These are phyloP conservation scores for Beaufortia kweichowensis DNA, from an alignment of 2,113 vertebrate species.

Conservation along the genomic window DNA sequence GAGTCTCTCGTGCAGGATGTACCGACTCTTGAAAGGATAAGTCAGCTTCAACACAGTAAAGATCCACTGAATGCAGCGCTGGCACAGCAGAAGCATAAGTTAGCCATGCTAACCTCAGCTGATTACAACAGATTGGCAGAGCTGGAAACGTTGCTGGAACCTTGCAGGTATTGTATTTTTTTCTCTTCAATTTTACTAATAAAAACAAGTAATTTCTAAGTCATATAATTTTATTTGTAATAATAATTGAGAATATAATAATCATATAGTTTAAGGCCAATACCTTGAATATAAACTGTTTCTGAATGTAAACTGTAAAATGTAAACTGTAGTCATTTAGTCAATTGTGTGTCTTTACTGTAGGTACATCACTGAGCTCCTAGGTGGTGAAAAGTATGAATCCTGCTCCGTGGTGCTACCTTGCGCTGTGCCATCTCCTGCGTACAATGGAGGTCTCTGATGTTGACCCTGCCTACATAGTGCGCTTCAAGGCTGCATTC, in stretches of 20 bases:
- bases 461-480: no score
- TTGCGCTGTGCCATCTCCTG: slow-evolving; percentile 29
- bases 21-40: slow-evolving; percentile 31
- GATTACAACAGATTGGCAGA: slow-evolving; percentile 11
- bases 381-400: slow-evolving; percentile 22
- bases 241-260: no score
- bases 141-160: slow-evolving; percentile 27
- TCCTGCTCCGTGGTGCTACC: slow-evolving; percentile 16
- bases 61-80: no score
- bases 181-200: slow-evolving; percentile 29
- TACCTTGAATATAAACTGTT: neutral
- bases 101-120: neutral
- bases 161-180: slow-evolving; percentile 17
- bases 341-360: neutral
- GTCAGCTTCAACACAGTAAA: neutral
- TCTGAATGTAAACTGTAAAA: neutral
- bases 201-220: slow-evolving; percentile 16
- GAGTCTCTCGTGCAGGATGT: slow-evolving; percentile 20
- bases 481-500: slow-evolving; percentile 39
- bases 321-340: no score
- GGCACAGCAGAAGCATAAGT: slow-evolving; percentile 1
- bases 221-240: no score
- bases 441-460: no score
- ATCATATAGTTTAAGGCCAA: neutral
- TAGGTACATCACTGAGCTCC: slow-evolving; percentile 33